phyloP scores from a whole-genome alignment of 2,113 vertebrate species.

The Tenrec ecaudatus region DNA sequence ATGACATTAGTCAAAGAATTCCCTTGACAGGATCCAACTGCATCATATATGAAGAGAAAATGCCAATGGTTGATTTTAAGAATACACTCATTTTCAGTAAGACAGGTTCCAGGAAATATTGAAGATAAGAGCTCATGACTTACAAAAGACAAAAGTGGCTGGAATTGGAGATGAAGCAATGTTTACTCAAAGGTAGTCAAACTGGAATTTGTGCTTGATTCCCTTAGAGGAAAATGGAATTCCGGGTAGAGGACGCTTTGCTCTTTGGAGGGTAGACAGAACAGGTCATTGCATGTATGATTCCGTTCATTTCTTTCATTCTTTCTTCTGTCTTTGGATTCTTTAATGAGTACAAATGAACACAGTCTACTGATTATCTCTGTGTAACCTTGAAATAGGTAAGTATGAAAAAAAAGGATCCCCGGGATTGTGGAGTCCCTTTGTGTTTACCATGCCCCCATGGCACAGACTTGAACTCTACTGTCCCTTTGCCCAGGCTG shows the following conservation, averaged over 20 bases:
- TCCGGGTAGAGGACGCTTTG: background rate
- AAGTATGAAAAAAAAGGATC: background rate
- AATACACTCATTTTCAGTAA: slow-evolving; percentile 10
- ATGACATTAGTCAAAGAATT: background rate
- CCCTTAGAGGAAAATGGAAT: background rate
- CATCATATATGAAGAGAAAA: background rate
- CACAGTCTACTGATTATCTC: background rate
- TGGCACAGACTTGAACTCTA: background rate
- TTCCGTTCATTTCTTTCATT: too few species aligned
- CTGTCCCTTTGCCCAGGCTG: too few species aligned
- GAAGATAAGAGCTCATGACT: background rate
- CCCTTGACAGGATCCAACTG: background rate
- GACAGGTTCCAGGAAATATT: background rate
- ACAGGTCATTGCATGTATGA: background rate
- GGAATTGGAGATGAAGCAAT: background rate
- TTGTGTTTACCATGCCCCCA: background rate
- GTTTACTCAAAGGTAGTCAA: background rate
- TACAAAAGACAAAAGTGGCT: background rate
- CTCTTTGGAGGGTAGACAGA: background rate
- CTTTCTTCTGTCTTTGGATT: too few species aligned
- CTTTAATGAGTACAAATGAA: background rate
- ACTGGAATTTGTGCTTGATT: background rate
- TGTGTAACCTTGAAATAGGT: background rate
- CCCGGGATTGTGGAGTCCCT: background rate
- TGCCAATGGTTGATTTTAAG: background rate